A percentile compares a stretch with the other conserved stretches of the same genome.
These are phyloP conservation scores for Chloropsis hardwickii DNA, from an alignment of 2,113 vertebrate species.

Conservation along the genomic window DNA sequence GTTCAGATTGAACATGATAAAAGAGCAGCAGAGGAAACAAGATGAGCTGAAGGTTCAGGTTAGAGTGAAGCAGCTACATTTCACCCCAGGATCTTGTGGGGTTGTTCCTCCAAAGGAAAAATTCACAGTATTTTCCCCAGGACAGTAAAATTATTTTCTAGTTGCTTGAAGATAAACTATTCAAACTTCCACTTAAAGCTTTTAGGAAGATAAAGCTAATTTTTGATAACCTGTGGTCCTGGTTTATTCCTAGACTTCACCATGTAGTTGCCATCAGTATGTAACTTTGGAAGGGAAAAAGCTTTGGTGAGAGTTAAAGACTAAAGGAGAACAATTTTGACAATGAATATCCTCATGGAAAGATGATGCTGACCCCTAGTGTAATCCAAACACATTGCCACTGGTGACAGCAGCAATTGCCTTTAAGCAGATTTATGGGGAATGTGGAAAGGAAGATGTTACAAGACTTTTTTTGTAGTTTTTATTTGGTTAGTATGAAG, in stretches of 20 bases:
- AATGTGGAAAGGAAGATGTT: neutral
- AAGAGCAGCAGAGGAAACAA: neutral
- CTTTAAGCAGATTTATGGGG: neutral
- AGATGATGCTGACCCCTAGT: conserved; percentile 42
- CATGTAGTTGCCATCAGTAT: neutral
- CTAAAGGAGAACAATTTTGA: neutral
- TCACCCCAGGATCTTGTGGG: neutral
- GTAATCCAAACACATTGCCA: neutral
- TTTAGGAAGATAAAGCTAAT: neutral
- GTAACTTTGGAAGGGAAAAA: neutral
- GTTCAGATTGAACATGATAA: neutral
- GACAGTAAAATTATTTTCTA: neutral
- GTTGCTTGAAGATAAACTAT: neutral
- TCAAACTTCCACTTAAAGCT: neutral
- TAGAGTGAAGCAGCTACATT: neutral
- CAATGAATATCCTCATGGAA: neutral
- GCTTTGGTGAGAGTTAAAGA: neutral
- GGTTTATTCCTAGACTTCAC: neutral
- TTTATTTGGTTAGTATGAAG: neutral
- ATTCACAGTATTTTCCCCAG: neutral
- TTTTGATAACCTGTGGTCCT: neutral
- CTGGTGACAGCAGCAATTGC: neutral
- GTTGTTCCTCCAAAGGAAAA: neutral
- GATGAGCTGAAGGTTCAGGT: neutral
- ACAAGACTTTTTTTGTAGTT: neutral